These are phyloP conservation scores for Colistium nudipinnis DNA, from an alignment of 2,113 vertebrate genomes.

Conservation along the genomic window DNA sequence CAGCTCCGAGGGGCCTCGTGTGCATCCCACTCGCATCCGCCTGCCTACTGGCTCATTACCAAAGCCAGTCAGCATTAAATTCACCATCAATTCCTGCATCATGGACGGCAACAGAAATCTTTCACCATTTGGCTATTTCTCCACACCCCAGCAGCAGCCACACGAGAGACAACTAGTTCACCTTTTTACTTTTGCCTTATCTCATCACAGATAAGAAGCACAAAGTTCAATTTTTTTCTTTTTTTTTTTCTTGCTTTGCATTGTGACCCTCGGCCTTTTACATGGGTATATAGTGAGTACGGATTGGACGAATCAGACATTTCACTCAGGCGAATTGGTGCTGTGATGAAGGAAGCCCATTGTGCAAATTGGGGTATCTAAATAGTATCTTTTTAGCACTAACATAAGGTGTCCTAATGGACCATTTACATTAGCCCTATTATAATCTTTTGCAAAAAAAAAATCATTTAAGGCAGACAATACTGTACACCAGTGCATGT, in stretches of 20 bases:
- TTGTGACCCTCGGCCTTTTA: not conserved
- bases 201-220: conserved; percentile 2
- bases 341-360: conserved; percentile 26
- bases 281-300: no score
- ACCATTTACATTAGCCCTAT: conserved; percentile 42
- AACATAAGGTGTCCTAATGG: conserved; percentile 45
- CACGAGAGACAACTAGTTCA: not conserved
- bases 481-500: conserved; percentile 8
- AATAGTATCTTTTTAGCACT: conserved; percentile 37
- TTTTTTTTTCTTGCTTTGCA: no score
- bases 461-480: conserved; percentile 35
- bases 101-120: conserved; percentile 1
- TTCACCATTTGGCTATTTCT: not conserved
- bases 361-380: conserved; percentile 33
- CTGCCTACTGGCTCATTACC: conserved; percentile 28
- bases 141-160: not conserved
- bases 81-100: conserved; percentile 11
- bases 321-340: conserved; percentile 18
- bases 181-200: not conserved
- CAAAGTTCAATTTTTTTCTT: not conserved
- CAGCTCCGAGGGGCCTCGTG: conserved; percentile 32
- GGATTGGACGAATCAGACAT: not conserved
- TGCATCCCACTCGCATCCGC: not conserved
- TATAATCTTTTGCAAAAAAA: conserved; percentile 27
- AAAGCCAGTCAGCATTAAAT: conserved; percentile 16